Base-by-base conservation (phyloP, 2,888 invertebrate species). In the Malthinus seriepunctatus region DNA sequence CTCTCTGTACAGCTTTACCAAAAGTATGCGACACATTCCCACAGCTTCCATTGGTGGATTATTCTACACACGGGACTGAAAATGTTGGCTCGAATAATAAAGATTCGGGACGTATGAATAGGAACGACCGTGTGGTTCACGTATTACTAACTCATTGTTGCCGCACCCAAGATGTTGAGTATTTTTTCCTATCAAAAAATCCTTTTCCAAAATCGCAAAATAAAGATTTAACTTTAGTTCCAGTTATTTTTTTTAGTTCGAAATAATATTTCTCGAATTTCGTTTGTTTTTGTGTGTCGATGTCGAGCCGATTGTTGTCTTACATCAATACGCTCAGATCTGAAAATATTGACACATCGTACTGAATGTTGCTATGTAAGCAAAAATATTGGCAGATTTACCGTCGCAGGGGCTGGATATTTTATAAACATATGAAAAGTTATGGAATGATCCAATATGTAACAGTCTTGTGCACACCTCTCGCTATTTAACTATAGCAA, bases 21-120 rank as follows among this genome's bases (percentile, higher is more conserved):
- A 73, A 68, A 72, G 72, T 70, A 67, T 70, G 72, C 71, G 69
- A 73, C 72, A 71, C 71, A 69, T 70, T 68, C 69, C 67, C 69
- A 67, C 71, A 69, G 71, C 70, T 67, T 69, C 71, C 69, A 70
- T 69, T 67, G 67, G 65, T 64, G 64, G 64, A 65, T 68, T 66
- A 65, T 70, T 70, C 68, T 74, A 73, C 69, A 70, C 72, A 71
- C 71, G 66, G 67, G 69, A 69, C 71, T 73, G 70, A 73, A 74
- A 74, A 73, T 72, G 72, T 74, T 64, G 71, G 67, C 71, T 67
- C 63, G 57, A 60, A 62, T 60, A 64, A 60, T 64, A 63, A 63
- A 64, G 63, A 64, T 63, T 64, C 64, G 60, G 60, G 62, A 53
- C 63, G 63, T 60, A 63, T 62, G 56, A 61, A 61, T 51, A 50